Evolutionary conservation across 2,888 invertebrate species (phyloP).

Genomic region (Colostygia pectinataria): DNA sequence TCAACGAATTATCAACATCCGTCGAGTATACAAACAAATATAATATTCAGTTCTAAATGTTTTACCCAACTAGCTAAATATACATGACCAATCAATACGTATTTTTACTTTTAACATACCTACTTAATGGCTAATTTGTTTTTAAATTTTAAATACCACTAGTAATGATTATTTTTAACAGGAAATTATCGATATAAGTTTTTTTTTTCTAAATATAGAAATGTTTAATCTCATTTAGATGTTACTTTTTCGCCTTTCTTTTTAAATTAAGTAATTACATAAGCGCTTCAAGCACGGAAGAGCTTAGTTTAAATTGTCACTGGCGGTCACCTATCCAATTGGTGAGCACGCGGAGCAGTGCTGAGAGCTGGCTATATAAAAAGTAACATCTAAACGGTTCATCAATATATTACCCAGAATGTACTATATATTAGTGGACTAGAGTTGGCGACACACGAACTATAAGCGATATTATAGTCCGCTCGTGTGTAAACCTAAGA

Average conservation of each 20-base stretch:
- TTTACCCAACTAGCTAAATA: slow-evolving; percentile 61
- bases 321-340: no score
- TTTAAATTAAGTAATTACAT: no score
- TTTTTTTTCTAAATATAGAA: slow-evolving; percentile 3
- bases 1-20: slow-evolving; percentile 49
- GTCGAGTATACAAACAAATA: slow-evolving; percentile 54
- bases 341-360: no score
- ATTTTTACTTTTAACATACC: slow-evolving; percentile 59
- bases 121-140: slow-evolving; percentile 69
- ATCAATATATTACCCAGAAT: slow-evolving; percentile 19
- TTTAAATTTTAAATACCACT: slow-evolving; percentile 47
- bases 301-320: no score
- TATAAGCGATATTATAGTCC: slow-evolving; percentile 37
- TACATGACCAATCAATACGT: slow-evolving; percentile 65
- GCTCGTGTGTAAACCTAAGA: slow-evolving; percentile 37
- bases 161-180: slow-evolving; percentile 46
- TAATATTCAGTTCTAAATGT: slow-evolving; percentile 68
- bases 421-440: slow-evolving; percentile 33
- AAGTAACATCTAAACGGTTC: slow-evolving; percentile 1
- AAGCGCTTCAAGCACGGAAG: no score
- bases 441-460: slow-evolving; percentile 37
- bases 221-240: slow-evolving; percentile 1
- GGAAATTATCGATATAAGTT: slow-evolving; percentile 29
- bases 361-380: no score
- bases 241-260: neutral